phyloP scores from a whole-genome alignment of 2,888 invertebrate genomes.

The Hydropsyche betteni region DNA sequence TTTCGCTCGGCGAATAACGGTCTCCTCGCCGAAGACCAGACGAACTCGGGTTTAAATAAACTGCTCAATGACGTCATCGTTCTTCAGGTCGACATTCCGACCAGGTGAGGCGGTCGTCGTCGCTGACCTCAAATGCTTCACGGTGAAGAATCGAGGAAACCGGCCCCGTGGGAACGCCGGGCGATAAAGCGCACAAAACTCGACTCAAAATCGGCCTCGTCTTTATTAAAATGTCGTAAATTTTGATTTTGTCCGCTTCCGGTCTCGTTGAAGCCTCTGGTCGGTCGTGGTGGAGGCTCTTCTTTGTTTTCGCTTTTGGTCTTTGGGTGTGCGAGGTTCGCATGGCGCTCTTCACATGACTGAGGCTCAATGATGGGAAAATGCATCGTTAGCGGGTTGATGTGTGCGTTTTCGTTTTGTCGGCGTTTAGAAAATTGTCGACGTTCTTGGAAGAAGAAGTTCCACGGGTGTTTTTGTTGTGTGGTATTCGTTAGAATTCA shows the following conservation, averaged over 20 bases:
- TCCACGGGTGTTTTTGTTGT: background rate
- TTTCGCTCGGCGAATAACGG: slow-evolving; percentile 34
- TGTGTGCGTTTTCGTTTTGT: background rate
- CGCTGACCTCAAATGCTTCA: slow-evolving; percentile 16
- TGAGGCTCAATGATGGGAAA: background rate
- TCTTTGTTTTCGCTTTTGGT: no score
- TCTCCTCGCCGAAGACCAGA: slow-evolving; percentile 15
- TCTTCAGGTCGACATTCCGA: slow-evolving; percentile 34
- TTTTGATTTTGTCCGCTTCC: no score
- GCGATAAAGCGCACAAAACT: no score
- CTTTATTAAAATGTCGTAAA: no score
- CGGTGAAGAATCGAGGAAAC: background rate
- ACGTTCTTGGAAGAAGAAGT: no score
- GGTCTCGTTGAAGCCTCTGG: no score
- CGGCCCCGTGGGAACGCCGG: no score
- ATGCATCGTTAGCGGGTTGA: slow-evolving; percentile 3
- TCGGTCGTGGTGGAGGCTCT: no score
- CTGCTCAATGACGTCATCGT: slow-evolving; percentile 27
- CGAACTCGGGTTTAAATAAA: no score
- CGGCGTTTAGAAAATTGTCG: slow-evolving; percentile 2
- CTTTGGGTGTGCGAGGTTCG: no score
- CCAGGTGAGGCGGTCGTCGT: slow-evolving; percentile 31
- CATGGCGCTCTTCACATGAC: background rate
- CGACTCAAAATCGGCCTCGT: no score
- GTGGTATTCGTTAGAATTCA: background rate